Evolutionary conservation across 1,140 invertebrate genomes (phyloP).

Genomic region (Ceratitis capitata): DNA sequence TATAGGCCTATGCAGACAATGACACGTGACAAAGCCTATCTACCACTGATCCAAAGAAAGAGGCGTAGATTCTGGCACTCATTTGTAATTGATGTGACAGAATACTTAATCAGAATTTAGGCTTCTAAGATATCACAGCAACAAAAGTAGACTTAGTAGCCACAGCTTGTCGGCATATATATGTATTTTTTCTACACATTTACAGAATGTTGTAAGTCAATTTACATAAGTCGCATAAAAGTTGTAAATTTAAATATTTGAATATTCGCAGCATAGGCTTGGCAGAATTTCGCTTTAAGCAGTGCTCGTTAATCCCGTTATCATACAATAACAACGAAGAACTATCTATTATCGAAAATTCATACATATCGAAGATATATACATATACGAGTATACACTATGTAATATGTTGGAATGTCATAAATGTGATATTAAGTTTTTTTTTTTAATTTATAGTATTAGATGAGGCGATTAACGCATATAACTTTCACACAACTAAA

Average conservation of each 20-base stretch:
- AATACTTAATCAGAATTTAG: not conserved
- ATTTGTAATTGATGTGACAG: not conserved
- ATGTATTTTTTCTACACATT: not conserved
- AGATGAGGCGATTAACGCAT: too few species aligned
- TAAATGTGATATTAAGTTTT: not conserved
- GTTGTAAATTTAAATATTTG: not conserved
- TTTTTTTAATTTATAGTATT: too few species aligned
- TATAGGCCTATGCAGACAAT: not conserved
- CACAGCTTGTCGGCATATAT: too few species aligned
- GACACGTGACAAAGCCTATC: not conserved
- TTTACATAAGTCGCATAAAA: conserved; percentile 13
- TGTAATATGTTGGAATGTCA: not conserved
- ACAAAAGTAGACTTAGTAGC: not conserved
- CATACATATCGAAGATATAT: not conserved
- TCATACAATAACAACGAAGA: not conserved
- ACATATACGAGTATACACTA: not conserved
- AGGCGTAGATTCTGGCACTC: not conserved
- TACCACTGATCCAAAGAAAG: too few species aligned
- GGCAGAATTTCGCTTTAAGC: not conserved
- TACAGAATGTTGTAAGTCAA: not conserved
- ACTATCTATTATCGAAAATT: not conserved
- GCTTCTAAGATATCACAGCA: not conserved
- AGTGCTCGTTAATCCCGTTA: not conserved
- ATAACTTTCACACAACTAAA: too few species aligned
- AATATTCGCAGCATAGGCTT: not conserved